Percentiles rank a stretch among this genome's conserved stretches.
These are phyloP conservation scores for Haliclystus octoradiatus DNA, from an alignment of 30 jellyfish, hydroid and myxozoan genomes.

Conservation along the genomic window DNA sequence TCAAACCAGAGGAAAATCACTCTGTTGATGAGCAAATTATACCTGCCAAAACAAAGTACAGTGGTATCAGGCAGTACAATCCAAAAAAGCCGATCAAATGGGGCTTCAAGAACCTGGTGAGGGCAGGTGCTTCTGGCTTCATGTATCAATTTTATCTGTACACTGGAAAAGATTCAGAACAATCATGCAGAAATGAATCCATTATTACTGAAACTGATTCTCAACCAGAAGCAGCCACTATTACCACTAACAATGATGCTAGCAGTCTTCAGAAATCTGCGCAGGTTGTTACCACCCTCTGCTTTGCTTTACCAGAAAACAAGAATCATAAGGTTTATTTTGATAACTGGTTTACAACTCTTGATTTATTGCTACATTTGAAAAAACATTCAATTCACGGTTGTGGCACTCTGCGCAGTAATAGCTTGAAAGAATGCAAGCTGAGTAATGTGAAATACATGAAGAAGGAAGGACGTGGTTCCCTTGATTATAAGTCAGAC, in stretches of 20 bases:
- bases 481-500: conserved; percentile 33
- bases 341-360: conserved; percentile 65
- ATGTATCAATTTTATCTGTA: conserved; percentile 54
- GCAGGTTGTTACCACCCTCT: conserved; percentile 48
- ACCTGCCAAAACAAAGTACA: conserved; percentile 44
- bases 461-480: conserved; percentile 35
- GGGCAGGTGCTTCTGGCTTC: conserved; percentile 63
- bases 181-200: neutral
- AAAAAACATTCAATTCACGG: conserved; percentile 35
- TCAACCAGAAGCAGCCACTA: too few relatives aligned
- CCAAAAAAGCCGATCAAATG: conserved; percentile 57
- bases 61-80: conserved; percentile 49
- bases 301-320: conserved; percentile 29
- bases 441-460: conserved; percentile 21
- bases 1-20: conserved; percentile 44
- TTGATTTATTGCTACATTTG: conserved; percentile 35
- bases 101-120: conserved; percentile 58
- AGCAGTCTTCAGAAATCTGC: conserved; percentile 40
- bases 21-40: conserved; percentile 45
- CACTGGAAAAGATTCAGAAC: conserved; percentile 43
- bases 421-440: conserved; percentile 44
- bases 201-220: too few relatives aligned
- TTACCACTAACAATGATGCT: too few relatives aligned
- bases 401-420: conserved; percentile 52
- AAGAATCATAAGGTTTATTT: conserved; percentile 29